Evolutionary conservation across 2,113 vertebrate species (phyloP).

Genomic region (Corapipo altera): DNA sequence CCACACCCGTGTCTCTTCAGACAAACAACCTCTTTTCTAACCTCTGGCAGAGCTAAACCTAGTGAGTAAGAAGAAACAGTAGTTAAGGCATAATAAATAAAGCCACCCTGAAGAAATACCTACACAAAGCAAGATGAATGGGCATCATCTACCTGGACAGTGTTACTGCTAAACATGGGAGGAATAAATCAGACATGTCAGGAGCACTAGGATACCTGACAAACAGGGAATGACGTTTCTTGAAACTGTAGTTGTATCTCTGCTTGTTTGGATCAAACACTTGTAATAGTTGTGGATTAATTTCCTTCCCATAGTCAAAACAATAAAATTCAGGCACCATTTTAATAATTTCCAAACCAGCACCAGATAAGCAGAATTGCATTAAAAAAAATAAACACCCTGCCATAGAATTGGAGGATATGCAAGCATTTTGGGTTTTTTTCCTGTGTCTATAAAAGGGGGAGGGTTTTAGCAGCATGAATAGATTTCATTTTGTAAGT

Average conservation of each 20-base stretch:
- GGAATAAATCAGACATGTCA: constrained; percentile 25
- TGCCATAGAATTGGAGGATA: constrained; percentile 42
- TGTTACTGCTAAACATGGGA: neutral
- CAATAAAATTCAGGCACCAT: constrained; percentile 54
- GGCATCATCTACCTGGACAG: constrained; percentile 3
- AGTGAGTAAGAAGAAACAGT: constrained; percentile 15
- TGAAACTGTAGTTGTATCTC: constrained; percentile 37
- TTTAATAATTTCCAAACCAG: constrained; percentile 58
- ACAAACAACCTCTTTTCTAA: constrained; percentile 4
- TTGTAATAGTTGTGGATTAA: constrained; percentile 60
- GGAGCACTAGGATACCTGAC: constrained; percentile 1
- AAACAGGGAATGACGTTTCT: neutral
- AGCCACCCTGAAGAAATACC: constrained; percentile 35
- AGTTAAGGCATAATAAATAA: constrained; percentile 47
- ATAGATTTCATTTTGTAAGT: constrained; percentile 61
- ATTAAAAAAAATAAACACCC: constrained; percentile 51
- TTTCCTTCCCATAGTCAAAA: constrained; percentile 57
- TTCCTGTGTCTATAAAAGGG: constrained; percentile 46
- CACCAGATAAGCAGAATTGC: constrained; percentile 46
- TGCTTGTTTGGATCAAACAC: constrained; percentile 46
- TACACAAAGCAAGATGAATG: constrained; percentile 25
- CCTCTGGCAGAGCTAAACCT: constrained; percentile 8
- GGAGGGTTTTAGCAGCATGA: constrained; percentile 40
- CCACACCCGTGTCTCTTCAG: constrained; percentile 27
- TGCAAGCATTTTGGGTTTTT: constrained; percentile 6